phyloP scores from a whole-genome alignment of 2,888 invertebrate genomes.

The Hyles lineata region DNA sequence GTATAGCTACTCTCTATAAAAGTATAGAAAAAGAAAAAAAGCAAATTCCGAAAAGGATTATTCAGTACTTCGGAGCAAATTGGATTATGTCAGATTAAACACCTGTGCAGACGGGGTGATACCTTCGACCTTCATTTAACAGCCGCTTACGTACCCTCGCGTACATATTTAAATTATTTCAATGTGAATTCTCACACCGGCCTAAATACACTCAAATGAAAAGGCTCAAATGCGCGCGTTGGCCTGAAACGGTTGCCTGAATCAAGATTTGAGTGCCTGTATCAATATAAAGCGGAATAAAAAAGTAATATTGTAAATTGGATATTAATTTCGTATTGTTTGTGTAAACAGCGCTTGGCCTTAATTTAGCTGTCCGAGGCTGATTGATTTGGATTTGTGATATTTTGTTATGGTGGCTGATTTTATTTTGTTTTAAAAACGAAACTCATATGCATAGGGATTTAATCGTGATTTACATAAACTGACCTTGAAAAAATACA shows the following conservation, averaged over 20 bases:
- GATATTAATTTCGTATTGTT: background rate
- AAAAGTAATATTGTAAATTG: background rate
- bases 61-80: background rate
- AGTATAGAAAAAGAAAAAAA: no score
- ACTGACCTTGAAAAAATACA: no score
- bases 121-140: background rate
- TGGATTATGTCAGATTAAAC: constrained; percentile 10
- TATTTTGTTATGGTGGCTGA: background rate
- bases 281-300: constrained; percentile 6
- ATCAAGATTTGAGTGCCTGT: background rate
- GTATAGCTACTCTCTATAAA: no score
- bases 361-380: background rate
- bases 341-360: background rate
- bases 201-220: constrained; percentile 24
- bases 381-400: background rate
- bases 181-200: constrained; percentile 15
- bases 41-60: background rate
- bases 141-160: background rate
- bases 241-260: background rate
- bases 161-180: constrained; percentile 24
- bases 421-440: background rate
- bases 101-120: constrained; percentile 14
- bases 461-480: no score
- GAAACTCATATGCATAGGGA: no score
- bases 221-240: constrained; percentile 1